These are phyloP conservation scores for Tachuris rubrigastra DNA, from an alignment of 2,113 vertebrate species.

Conservation along the genomic window DNA sequence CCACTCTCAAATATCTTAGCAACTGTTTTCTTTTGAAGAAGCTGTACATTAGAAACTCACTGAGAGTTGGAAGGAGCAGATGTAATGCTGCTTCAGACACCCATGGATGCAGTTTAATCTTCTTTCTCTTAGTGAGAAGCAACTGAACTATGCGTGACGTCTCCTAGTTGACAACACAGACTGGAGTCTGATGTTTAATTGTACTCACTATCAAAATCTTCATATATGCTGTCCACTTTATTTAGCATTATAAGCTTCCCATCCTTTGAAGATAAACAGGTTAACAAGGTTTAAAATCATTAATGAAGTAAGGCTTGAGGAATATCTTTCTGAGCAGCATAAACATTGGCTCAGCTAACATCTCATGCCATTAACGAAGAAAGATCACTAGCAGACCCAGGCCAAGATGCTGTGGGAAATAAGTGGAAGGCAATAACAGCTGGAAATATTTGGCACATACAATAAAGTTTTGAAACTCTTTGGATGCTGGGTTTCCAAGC, in stretches of 20 bases:
- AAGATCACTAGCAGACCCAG: constrained; percentile 49
- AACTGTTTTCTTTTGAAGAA: neutral
- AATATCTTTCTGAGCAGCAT: constrained; percentile 46
- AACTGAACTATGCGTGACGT: neutral
- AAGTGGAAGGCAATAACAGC: constrained; percentile 62
- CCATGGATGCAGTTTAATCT: neutral
- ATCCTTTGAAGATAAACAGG: constrained; percentile 62
- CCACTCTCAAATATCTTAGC: neutral
- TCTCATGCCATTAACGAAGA: constrained; percentile 53
- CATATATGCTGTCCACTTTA: neutral
- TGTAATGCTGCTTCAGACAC: constrained; percentile 1
- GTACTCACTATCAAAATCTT: constrained; percentile 14
- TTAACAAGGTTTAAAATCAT: constrained; percentile 56
- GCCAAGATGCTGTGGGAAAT: constrained; percentile 73
- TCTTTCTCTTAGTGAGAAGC: neutral
- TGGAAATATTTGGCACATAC: constrained; percentile 69
- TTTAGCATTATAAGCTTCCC: constrained; percentile 28
- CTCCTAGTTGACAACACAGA: neutral
- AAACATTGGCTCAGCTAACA: constrained; percentile 68
- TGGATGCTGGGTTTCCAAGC: constrained; percentile 24
- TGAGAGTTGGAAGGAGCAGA: neutral
- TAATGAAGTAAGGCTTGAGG: constrained; percentile 57
- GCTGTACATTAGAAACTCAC: neutral
- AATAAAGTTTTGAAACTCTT: constrained; percentile 58
- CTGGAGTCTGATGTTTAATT: neutral